Percentiles rank a stretch among this genome's conserved stretches.
These are phyloP conservation scores for Gila orcuttii DNA, from an alignment of 2,113 vertebrate genomes.

Conservation along the genomic window DNA sequence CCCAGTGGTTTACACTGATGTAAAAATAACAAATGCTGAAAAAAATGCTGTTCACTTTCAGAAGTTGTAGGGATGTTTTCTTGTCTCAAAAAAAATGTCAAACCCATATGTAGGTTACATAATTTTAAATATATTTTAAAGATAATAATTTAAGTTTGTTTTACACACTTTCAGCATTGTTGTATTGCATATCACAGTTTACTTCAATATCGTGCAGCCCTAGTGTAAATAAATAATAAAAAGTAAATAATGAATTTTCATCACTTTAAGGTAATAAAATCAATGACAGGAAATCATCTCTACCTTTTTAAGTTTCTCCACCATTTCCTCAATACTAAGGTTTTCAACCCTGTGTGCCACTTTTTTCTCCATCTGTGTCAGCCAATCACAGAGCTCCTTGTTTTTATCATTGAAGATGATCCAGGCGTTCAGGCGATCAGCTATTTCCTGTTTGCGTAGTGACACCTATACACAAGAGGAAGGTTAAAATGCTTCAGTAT, in stretches of 20 bases:
- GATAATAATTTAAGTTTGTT: too few relatives aligned
- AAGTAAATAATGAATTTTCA: background rate
- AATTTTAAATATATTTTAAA: too few relatives aligned
- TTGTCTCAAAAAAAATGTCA: too few relatives aligned
- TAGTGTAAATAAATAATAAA: too few relatives aligned
- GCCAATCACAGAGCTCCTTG: slow-evolving; percentile 91
- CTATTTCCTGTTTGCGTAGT: slow-evolving; percentile 84
- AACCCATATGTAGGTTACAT: too few relatives aligned
- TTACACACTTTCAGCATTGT: too few relatives aligned
- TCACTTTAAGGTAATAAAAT: background rate
- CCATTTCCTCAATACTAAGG: slow-evolving; percentile 91
- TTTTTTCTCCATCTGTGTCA: slow-evolving; percentile 92
- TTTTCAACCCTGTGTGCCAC: slow-evolving; percentile 82
- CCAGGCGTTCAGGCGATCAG: slow-evolving; percentile 91
- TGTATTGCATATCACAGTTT: too few relatives aligned
- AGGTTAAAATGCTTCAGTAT: background rate
- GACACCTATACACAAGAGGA: slow-evolving; percentile 78
- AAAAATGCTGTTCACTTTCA: too few relatives aligned
- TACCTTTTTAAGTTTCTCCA: slow-evolving; percentile 95
- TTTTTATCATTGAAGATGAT: slow-evolving; percentile 91
- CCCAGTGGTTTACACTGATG: too few relatives aligned
- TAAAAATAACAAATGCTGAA: too few relatives aligned
- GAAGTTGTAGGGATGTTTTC: too few relatives aligned
- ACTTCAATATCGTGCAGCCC: too few relatives aligned
- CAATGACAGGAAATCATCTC: background rate